Percentiles rank a stretch among this genome's conserved stretches.
These are phyloP conservation scores for Drosophila neonasuta DNA, from an alignment of 2,888 invertebrate species.

Conservation along the genomic window DNA sequence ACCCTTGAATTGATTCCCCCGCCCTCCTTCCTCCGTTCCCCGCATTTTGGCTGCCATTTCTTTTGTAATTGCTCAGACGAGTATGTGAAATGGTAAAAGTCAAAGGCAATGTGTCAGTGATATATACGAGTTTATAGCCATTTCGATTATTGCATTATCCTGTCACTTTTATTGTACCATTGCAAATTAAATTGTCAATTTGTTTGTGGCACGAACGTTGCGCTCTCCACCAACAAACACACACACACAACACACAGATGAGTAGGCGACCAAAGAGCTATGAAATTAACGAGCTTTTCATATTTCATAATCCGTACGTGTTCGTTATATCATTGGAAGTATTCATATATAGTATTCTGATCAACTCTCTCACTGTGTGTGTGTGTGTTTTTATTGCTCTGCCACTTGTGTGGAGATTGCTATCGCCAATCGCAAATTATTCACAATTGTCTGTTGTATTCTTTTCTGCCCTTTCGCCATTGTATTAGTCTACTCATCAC, in stretches of 20 bases:
- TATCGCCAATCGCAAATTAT: conserved; percentile 14
- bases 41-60: not conserved
- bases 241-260: not conserved
- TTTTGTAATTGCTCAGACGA: conserved; percentile 30
- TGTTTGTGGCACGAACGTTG: conserved; percentile 49
- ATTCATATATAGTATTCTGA: conserved; percentile 6
- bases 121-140: conserved; percentile 37
- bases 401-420: not conserved
- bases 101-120: conserved; percentile 27
- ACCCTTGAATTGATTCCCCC: not conserved
- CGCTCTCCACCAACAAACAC: not conserved
- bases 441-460: conserved; percentile 19
- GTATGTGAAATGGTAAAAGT: conserved; percentile 20
- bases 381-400: conserved; percentile 10
- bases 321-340: not conserved
- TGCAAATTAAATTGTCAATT: conserved; percentile 76
- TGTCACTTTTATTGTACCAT: conserved; percentile 64
- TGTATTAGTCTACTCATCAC: not conserved
- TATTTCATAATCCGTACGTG: conserved; percentile 30
- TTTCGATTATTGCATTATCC: conserved; percentile 71
- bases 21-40: too few relatives aligned
- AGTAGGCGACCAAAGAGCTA: conserved; percentile 10
- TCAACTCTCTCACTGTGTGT: conserved; percentile 2
- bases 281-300: conserved; percentile 30
- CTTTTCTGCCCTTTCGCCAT: not conserved